Percentiles rank a stretch among this genome's conserved stretches.
phyloP scores from a whole-genome alignment of 1,140 invertebrate genomes.

The Rhagoletis zephyria region DNA sequence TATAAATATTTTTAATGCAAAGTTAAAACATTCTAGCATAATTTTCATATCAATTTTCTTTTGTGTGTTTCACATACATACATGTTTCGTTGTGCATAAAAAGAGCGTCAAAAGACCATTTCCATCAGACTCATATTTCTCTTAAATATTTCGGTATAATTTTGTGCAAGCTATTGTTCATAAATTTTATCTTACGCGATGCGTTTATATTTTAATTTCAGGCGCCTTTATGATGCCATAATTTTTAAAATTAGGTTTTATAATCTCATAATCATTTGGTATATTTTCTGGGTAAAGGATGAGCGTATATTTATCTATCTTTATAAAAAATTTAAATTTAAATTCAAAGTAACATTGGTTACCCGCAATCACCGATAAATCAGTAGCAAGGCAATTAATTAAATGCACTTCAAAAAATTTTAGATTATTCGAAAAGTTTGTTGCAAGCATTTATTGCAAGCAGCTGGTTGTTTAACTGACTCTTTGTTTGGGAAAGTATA shows the following conservation, averaged over 20 bases:
- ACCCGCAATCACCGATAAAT: too few species aligned
- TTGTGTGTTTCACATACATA: background rate
- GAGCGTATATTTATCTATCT: too few species aligned
- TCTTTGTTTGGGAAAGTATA: too few species aligned
- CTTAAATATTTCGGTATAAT: background rate
- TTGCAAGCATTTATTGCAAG: too few species aligned
- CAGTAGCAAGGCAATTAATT: too few species aligned
- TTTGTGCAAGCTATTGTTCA: background rate
- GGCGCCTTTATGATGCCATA: background rate
- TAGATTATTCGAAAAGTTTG: too few species aligned
- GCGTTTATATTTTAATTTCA: background rate
- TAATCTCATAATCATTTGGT: too few species aligned
- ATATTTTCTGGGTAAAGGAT: too few species aligned
- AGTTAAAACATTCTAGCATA: background rate
- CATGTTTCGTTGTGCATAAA: background rate
- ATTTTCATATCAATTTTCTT: background rate
- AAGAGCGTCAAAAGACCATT: background rate
- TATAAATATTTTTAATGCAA: background rate
- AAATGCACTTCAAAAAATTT: too few species aligned
- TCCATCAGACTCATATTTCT: constrained; percentile 4
- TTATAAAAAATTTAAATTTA: too few species aligned
- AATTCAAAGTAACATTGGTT: too few species aligned
- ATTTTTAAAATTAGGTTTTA: background rate
- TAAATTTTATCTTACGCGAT: background rate
- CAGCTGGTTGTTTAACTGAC: too few species aligned